These are phyloP conservation scores for Equus przewalskii DNA, from an alignment of 2,113 vertebrate species.

Conservation along the genomic window DNA sequence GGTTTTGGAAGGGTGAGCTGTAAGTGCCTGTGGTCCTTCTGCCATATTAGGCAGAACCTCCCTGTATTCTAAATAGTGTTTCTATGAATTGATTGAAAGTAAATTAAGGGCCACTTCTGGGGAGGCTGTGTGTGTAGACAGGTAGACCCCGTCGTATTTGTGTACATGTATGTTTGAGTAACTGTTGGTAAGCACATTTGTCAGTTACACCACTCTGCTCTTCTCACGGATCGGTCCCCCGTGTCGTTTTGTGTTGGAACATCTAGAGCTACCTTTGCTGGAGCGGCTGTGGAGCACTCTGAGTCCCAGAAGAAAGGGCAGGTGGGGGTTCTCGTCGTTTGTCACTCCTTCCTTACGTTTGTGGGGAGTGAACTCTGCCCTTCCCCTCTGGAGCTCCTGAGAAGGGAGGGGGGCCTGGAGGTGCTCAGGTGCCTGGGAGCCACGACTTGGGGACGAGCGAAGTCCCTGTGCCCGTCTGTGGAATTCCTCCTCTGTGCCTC, in stretches of 20 bases:
- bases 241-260: neutral
- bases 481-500: neutral
- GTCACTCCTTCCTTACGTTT: neutral
- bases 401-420: neutral
- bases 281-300: neutral
- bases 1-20: neutral
- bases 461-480: rapidly evolving
- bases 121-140: neutral
- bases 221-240: rapidly evolving
- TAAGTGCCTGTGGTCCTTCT: neutral
- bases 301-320: neutral
- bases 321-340: neutral
- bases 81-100: neutral
- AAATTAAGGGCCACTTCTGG: neutral
- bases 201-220: neutral
- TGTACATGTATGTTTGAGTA: rapidly evolving
- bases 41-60: neutral
- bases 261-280: neutral
- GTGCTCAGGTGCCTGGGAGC: too few species aligned
- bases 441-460: too few species aligned
- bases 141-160: neutral
- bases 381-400: neutral
- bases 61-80: neutral
- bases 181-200: rapidly evolving
- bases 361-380: neutral